phyloP scores from a whole-genome alignment of 2,113 vertebrate genomes.

The Nansenia antarctica region DNA sequence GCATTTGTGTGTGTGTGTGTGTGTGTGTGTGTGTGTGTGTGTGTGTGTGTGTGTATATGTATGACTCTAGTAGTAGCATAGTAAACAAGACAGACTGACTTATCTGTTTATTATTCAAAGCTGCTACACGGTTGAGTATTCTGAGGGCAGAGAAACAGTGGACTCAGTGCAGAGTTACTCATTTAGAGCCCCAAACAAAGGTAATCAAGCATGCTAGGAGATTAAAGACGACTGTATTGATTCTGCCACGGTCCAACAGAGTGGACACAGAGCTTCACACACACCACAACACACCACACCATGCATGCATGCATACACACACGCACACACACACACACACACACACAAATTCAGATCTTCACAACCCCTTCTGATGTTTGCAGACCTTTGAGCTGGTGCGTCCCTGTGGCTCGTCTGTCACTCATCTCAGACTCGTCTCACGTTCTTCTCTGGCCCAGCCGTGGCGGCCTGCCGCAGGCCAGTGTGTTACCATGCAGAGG shows the following conservation, averaged over 20 bases:
- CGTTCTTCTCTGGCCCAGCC: not conserved
- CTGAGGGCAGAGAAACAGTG: not conserved
- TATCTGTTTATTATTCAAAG: not conserved
- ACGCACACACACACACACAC: too few relatives aligned
- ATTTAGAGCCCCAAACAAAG: conserved; percentile 11
- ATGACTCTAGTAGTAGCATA: too few relatives aligned
- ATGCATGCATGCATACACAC: conserved; percentile 3
- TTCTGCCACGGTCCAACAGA: not conserved
- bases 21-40: not conserved
- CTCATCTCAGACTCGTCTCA: too few relatives aligned
- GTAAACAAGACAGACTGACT: not conserved
- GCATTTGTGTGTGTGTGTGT: not conserved
- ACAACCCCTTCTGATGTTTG: not conserved
- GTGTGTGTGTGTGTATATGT: not conserved
- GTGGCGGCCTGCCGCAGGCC: not conserved
- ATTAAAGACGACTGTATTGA: conserved; percentile 1
- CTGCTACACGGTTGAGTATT: not conserved
- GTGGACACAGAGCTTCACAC: not conserved
- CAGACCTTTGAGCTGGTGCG: not conserved
- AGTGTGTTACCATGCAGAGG: not conserved
- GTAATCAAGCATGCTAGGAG: not conserved
- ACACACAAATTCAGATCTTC: not conserved
- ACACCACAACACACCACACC: not conserved
- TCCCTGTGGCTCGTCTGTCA: too few relatives aligned
- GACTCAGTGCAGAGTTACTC: not conserved